phyloP scores from a whole-genome alignment of 2,888 invertebrate genomes.

The Orthonychiurus folsomi region DNA sequence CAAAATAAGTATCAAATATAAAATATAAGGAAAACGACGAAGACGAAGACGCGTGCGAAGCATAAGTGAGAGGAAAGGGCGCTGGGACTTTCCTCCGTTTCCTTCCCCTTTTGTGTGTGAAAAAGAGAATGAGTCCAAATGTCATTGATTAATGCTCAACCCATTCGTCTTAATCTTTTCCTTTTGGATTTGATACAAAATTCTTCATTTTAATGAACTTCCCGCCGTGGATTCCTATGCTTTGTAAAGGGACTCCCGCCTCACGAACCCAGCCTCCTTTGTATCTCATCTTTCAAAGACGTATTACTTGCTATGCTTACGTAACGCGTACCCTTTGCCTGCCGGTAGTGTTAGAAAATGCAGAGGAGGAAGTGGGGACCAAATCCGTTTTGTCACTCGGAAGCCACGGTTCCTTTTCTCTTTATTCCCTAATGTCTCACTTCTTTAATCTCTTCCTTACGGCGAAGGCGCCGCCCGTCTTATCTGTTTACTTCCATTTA shows the following conservation, averaged over 20 bases:
- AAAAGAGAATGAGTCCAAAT: slow-evolving; percentile 10
- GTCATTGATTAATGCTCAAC: slow-evolving; percentile 27
- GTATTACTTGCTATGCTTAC: too few species aligned
- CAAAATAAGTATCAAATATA: not conserved
- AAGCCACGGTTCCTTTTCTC: not conserved
- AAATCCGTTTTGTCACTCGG: slow-evolving; percentile 1
- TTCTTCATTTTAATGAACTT: slow-evolving; percentile 24
- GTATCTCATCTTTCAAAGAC: slow-evolving; percentile 1
- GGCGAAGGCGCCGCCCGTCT: not conserved
- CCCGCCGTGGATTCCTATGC: not conserved
- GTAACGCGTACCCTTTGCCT: too few species aligned
- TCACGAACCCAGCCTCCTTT: too few species aligned
- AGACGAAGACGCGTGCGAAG: not conserved
- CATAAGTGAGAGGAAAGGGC: not conserved
- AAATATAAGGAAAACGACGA: too few species aligned
- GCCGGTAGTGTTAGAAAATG: not conserved
- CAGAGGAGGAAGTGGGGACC: not conserved
- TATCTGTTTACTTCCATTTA: not conserved
- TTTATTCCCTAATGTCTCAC: not conserved
- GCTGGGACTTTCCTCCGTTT: not conserved
- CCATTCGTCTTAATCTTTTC: slow-evolving; percentile 25
- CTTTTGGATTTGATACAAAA: slow-evolving; percentile 19
- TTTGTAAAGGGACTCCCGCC: too few species aligned
- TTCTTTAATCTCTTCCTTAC: not conserved
- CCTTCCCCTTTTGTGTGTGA: not conserved